These are phyloP conservation scores for Euproctis similis DNA, from an alignment of 2,888 invertebrate genomes.

Conservation along the genomic window DNA sequence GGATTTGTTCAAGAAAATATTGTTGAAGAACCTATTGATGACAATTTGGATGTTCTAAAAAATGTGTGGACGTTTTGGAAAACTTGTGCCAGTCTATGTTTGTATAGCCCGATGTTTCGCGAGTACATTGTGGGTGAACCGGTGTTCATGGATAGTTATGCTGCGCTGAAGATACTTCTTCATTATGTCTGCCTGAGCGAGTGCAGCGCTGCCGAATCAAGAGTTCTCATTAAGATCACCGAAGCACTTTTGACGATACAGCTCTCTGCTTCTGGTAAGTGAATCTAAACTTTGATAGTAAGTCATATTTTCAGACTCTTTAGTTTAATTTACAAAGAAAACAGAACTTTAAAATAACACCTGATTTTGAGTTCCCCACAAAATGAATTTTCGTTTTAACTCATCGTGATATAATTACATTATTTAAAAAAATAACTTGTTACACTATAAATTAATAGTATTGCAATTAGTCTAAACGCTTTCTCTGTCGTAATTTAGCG, in stretches of 20 bases:
- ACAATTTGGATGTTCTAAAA: slow-evolving; percentile 52
- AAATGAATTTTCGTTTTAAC: no score
- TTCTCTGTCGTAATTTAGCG: no score
- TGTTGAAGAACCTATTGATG: slow-evolving; percentile 28
- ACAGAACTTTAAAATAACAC: no score
- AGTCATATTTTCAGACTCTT: no score
- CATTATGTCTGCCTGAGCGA: slow-evolving; percentile 35
- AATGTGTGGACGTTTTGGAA: slow-evolving; percentile 68
- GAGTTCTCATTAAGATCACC: slow-evolving; percentile 48
- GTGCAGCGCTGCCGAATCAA: slow-evolving; percentile 31
- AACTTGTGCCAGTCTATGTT: slow-evolving; percentile 64
- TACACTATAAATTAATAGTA: no score
- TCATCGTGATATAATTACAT: no score
- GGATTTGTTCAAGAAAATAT: slow-evolving; percentile 23
- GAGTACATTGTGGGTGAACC: slow-evolving; percentile 50
- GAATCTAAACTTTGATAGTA: no score
- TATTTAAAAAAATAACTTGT: no score
- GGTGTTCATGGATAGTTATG: slow-evolving; percentile 50
- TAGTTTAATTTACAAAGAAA: no score
- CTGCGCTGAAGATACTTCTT: slow-evolving; percentile 51
- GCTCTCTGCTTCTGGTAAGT: slow-evolving; percentile 59
- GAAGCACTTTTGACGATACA: slow-evolving; percentile 65
- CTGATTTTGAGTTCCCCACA: no score
- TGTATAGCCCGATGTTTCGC: slow-evolving; percentile 75
- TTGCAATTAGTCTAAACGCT: no score